These are phyloP conservation scores for Thera britannica DNA, from an alignment of 2,888 invertebrate species.

Conservation along the genomic window DNA sequence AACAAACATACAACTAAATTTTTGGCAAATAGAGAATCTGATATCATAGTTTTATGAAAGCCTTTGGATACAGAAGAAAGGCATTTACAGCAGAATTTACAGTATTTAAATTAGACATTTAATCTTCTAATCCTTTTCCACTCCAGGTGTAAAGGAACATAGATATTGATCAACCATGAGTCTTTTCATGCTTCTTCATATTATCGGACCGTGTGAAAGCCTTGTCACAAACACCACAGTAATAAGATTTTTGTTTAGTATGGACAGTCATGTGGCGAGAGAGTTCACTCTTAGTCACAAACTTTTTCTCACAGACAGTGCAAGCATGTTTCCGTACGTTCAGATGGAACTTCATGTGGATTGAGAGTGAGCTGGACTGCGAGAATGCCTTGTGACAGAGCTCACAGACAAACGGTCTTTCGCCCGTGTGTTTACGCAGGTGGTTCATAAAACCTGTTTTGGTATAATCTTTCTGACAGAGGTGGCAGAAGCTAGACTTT, in stretches of 20 bases:
- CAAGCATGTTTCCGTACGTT: slow-evolving; percentile 83
- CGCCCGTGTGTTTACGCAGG: slow-evolving; percentile 80
- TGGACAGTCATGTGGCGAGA: slow-evolving; percentile 84
- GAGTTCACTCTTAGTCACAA: slow-evolving; percentile 83
- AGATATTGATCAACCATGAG: slow-evolving; percentile 70
- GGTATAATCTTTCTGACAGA: slow-evolving; percentile 83
- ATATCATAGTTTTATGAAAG: slow-evolving; percentile 65
- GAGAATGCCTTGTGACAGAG: slow-evolving; percentile 82
- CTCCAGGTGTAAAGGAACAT: slow-evolving; percentile 38
- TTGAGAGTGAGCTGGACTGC: slow-evolving; percentile 81
- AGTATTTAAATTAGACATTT: slow-evolving; percentile 35
- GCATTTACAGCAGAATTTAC: slow-evolving; percentile 40
- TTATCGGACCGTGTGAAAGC: slow-evolving; percentile 83
- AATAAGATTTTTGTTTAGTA: slow-evolving; percentile 82
- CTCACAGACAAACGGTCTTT: slow-evolving; percentile 82
- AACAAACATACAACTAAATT: slow-evolving; percentile 78
- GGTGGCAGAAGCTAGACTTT: slow-evolving; percentile 82
- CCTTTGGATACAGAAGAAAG: slow-evolving; percentile 44
- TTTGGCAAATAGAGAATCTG: slow-evolving; percentile 84
- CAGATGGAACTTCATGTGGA: slow-evolving; percentile 83
- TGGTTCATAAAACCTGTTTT: slow-evolving; percentile 84
- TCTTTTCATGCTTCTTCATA: slow-evolving; percentile 84
- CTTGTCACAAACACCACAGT: slow-evolving; percentile 82
- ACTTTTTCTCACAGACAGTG: slow-evolving; percentile 82
- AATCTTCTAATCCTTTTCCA: slow-evolving; percentile 43